Evolutionary conservation across 2,113 vertebrate genomes (phyloP).

Genomic region (Dicrurus megarhynchus): DNA sequence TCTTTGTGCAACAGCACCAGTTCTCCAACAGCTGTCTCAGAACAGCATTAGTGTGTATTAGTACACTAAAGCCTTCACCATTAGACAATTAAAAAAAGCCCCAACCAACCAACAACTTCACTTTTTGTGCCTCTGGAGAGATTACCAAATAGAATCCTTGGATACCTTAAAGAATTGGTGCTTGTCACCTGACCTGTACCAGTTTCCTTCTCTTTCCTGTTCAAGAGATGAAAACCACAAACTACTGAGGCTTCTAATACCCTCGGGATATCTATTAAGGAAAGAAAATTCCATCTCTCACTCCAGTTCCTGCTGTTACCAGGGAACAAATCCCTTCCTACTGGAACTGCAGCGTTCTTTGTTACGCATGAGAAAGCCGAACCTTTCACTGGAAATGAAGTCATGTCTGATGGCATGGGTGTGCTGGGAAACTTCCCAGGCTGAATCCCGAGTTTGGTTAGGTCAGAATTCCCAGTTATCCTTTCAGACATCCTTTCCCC

Average conservation of each 20-base stretch:
- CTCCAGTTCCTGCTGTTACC: neutral
- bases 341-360: neutral
- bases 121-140: neutral
- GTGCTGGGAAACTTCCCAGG: neutral
- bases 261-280: neutral
- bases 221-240: neutral
- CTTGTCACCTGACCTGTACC: neutral
- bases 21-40: neutral
- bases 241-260: neutral
- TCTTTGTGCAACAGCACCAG: neutral
- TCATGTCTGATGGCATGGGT: slow-evolving; percentile 5
- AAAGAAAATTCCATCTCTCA: neutral
- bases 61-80: neutral
- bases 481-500: neutral
- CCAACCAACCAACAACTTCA: neutral
- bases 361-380: slow-evolving; percentile 21
- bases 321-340: slow-evolving; percentile 42
- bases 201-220: neutral
- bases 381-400: slow-evolving; percentile 34
- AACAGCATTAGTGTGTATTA: neutral
- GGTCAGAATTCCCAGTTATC: neutral
- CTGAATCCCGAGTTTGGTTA: neutral
- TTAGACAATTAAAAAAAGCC: neutral
- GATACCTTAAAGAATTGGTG: neutral
- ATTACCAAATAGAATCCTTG: neutral